Percentiles rank a stretch among this genome's conserved stretches.
These are phyloP conservation scores for Pyrgus malvae DNA, from an alignment of 2,888 invertebrate genomes.

Conservation along the genomic window DNA sequence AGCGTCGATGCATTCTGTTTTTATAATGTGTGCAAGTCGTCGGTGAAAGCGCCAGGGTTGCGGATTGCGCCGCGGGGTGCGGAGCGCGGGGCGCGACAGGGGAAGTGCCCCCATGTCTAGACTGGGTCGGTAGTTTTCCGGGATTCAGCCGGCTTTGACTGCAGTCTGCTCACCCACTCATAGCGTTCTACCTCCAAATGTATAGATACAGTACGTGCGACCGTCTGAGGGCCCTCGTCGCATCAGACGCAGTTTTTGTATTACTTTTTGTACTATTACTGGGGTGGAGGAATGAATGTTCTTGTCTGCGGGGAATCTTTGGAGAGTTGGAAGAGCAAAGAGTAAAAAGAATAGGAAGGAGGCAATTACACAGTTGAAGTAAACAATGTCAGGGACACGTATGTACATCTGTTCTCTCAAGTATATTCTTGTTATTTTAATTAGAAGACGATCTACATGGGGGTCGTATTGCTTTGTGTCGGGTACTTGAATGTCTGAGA, in stretches of 20 bases:
- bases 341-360: constrained; percentile 26
- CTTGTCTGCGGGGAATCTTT: constrained; percentile 57
- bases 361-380: constrained; percentile 25
- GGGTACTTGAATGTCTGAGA: constrained; percentile 13
- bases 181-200: constrained; percentile 65
- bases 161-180: constrained; percentile 79
- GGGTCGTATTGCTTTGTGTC: constrained; percentile 6
- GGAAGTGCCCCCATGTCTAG: constrained; percentile 81
- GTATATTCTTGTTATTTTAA: constrained; percentile 22
- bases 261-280: constrained; percentile 55
- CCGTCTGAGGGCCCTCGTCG: constrained; percentile 75
- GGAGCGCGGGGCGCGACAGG: constrained; percentile 47
- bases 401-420: constrained; percentile 19
- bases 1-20: constrained; percentile 68
- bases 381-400: constrained; percentile 28
- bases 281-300: constrained; percentile 48
- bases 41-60: constrained; percentile 66
- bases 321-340: constrained; percentile 46
- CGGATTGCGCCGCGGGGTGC: constrained; percentile 41
- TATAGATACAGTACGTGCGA: constrained; percentile 43
- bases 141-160: constrained; percentile 79
- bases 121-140: constrained; percentile 83
- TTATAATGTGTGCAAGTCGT: constrained; percentile 70
- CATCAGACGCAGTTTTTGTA: constrained; percentile 66
- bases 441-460: constrained; percentile 21